Evolutionary conservation across 2,888 invertebrate species (phyloP).

Genomic region (Callosobruchus maculatus): DNA sequence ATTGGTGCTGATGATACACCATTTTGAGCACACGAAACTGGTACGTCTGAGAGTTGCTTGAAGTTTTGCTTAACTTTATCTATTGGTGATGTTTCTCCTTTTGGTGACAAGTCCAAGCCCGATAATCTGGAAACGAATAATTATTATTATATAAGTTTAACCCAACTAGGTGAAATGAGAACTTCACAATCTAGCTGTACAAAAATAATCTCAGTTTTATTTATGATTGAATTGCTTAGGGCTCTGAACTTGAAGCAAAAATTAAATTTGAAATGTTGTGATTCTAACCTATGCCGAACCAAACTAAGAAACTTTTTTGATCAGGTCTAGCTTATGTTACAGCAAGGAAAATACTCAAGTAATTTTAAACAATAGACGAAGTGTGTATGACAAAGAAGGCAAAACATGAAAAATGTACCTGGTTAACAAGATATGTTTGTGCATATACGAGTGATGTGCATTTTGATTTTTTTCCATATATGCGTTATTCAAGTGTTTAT

Average conservation of each 20-base stretch:
- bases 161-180: too few species aligned
- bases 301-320: too few species aligned
- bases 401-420: slow-evolving; percentile 36
- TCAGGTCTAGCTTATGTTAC: too few species aligned
- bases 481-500: slow-evolving; percentile 9
- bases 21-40: slow-evolving; percentile 32
- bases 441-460: slow-evolving; percentile 46
- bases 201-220: too few species aligned
- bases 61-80: slow-evolving; percentile 43
- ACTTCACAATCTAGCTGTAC: too few species aligned
- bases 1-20: slow-evolving; percentile 27
- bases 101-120: slow-evolving; percentile 41
- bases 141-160: too few species aligned
- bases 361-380: background rate
- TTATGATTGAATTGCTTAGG: too few species aligned
- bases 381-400: background rate
- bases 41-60: slow-evolving; percentile 30
- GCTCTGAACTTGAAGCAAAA: too few species aligned
- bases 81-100: slow-evolving; percentile 36
- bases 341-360: too few species aligned
- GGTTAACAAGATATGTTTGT: slow-evolving; percentile 48
- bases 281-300: too few species aligned
- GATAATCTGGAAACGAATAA: slow-evolving; percentile 34
- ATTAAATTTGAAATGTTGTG: too few species aligned
- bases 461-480: slow-evolving; percentile 39